A percentile compares a stretch with the other conserved stretches of the same genome.
Conservation (phyloP, 2,797 vertebrate species). For the Esox lucius region DNA sequence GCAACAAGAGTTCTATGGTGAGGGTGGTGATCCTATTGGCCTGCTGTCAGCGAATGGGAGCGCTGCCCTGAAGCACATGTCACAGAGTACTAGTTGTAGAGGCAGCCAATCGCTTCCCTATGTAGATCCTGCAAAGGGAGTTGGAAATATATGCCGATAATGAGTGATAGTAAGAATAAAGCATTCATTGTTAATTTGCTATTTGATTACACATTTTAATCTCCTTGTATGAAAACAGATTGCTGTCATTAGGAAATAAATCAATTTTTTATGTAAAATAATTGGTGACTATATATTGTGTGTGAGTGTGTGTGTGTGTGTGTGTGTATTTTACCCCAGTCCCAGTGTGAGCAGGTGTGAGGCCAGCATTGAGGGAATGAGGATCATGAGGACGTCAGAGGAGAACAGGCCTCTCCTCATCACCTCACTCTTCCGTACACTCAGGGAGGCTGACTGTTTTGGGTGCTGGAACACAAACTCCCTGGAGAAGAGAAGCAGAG, state of each 20-base stretch:
- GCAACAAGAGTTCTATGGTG: constrained; percentile 39
- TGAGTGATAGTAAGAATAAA: background rate
- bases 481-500: constrained; percentile 41
- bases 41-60: constrained; percentile 40
- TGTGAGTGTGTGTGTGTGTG: background rate
- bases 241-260: background rate
- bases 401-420: constrained; percentile 78
- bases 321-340: constrained; percentile 65
- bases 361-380: constrained; percentile 72
- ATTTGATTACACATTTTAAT: background rate
- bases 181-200: background rate
- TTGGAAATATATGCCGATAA: background rate
- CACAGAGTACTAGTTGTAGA: constrained; percentile 75
- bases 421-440: constrained; percentile 72
- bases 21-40: constrained; percentile 54
- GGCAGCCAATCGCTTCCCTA: constrained; percentile 75
- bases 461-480: constrained; percentile 78
- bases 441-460: constrained; percentile 68
- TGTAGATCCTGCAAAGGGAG: constrained; percentile 70
- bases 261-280: too few relatives aligned
- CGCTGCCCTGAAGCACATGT: constrained; percentile 41
- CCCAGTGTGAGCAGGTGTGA: constrained; percentile 78
- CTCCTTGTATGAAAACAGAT: background rate
- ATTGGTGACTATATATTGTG: background rate
- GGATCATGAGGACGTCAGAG: constrained; percentile 72